phyloP scores from a whole-genome alignment of 2,888 invertebrate species.

The Agrochola macilenta region DNA sequence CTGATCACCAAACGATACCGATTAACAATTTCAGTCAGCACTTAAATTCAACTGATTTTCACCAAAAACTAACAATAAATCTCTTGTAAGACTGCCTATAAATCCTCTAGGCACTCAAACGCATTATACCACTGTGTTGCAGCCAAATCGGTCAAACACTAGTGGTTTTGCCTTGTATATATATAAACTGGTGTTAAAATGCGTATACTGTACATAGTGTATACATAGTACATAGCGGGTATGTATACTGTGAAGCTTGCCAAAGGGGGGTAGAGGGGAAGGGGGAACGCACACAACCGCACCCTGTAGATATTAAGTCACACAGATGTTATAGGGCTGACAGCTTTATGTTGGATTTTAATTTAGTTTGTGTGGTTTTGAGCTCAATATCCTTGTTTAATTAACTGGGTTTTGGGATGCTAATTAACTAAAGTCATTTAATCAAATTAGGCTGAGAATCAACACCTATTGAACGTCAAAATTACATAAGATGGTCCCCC shows the following conservation, averaged over 20 bases:
- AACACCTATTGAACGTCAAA: background rate
- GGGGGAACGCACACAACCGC: conserved; percentile 56
- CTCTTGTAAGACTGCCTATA: conserved; percentile 27
- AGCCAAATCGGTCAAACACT: conserved; percentile 78
- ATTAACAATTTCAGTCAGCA: conserved; percentile 9
- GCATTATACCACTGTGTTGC: conserved; percentile 60
- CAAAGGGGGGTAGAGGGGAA: conserved; percentile 50
- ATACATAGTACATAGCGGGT: conserved; percentile 37
- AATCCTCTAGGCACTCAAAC: conserved; percentile 62
- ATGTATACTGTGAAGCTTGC: conserved; percentile 62
- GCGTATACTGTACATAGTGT: conserved; percentile 51
- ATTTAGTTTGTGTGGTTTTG: background rate
- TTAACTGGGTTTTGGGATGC: background rate
- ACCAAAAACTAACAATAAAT: conserved; percentile 42
- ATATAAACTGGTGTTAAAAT: conserved; percentile 62
- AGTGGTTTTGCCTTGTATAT: conserved; percentile 40
- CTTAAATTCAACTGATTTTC: conserved; percentile 28
- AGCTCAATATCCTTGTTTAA: background rate
- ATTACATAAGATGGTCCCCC: background rate
- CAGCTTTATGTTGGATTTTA: conserved; percentile 1
- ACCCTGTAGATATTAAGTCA: conserved; percentile 53
- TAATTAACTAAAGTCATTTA: background rate
- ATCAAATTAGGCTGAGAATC: too few relatives aligned
- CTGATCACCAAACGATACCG: background rate
- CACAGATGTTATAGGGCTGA: conserved; percentile 62